A percentile compares a stretch with the other conserved stretches of the same genome.
Conservation (phyloP, 2,888 invertebrate genomes). For the Campoplex capitator region DNA sequence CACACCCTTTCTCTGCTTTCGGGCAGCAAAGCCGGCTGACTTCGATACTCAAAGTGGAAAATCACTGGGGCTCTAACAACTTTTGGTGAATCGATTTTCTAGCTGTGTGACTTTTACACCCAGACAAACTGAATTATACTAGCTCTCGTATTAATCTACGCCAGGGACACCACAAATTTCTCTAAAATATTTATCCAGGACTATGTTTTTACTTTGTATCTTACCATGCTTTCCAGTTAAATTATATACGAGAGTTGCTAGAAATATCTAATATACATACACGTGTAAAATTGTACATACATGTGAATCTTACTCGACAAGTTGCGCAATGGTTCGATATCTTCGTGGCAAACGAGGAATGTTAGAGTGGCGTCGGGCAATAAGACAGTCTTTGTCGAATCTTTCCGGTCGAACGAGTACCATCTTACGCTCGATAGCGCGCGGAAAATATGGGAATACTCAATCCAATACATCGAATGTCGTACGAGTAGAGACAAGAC, state of each 20-base stretch:
- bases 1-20: slow-evolving; percentile 28
- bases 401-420: slow-evolving; percentile 78
- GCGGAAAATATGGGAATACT: slow-evolving; percentile 82
- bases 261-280: neutral
- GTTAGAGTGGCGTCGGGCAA: slow-evolving; percentile 79
- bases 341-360: slow-evolving; percentile 69
- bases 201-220: neutral
- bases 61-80: neutral
- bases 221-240: neutral
- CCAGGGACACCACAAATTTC: neutral
- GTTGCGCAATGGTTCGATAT: slow-evolving; percentile 40
- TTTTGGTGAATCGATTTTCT: slow-evolving; percentile 5
- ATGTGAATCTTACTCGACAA: slow-evolving; percentile 5
- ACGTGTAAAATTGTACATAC: neutral
- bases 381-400: slow-evolving; percentile 83
- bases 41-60: slow-evolving; percentile 17
- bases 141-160: neutral
- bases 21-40: neutral
- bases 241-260: neutral
- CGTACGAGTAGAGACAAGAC: slow-evolving; percentile 33
- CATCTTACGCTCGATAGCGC: slow-evolving; percentile 80
- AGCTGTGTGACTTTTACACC: neutral
- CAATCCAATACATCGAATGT: slow-evolving; percentile 79
- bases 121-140: neutral
- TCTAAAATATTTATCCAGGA: neutral